Percentiles rank a stretch among this genome's conserved stretches.
These are phyloP conservation scores for Luscinia luscinia DNA, from an alignment of 2,797 vertebrate genomes.

Conservation along the genomic window DNA sequence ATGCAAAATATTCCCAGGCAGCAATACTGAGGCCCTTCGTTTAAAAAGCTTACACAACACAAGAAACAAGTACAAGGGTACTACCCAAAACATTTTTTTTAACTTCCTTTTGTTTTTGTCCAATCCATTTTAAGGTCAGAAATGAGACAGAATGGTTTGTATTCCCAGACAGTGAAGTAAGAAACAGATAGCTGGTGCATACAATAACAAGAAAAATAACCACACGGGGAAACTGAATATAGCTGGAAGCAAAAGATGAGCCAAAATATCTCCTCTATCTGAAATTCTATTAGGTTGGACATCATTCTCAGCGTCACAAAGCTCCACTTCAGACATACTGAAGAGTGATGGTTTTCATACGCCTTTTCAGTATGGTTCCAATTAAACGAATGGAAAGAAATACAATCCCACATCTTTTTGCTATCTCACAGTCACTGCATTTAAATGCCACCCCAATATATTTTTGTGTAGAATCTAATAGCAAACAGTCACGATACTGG, in stretches of 20 bases:
- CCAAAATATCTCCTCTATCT: slow-evolving; percentile 51
- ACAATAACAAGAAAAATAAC: slow-evolving; percentile 49
- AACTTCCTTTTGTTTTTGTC: not conserved
- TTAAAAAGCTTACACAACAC: slow-evolving; percentile 7
- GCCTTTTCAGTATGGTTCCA: slow-evolving; percentile 47
- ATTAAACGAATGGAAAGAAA: slow-evolving; percentile 62
- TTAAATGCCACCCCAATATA: slow-evolving; percentile 36
- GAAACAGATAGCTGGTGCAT: slow-evolving; percentile 53
- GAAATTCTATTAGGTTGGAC: slow-evolving; percentile 41
- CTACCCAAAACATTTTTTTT: not conserved
- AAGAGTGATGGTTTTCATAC: slow-evolving; percentile 44
- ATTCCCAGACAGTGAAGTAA: slow-evolving; percentile 65
- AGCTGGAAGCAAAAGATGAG: slow-evolving; percentile 45
- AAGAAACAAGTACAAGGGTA: not conserved
- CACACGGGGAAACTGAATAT: slow-evolving; percentile 17
- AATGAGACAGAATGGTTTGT: slow-evolving; percentile 54
- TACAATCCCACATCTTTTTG: slow-evolving; percentile 55
- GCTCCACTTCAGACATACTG: slow-evolving; percentile 19
- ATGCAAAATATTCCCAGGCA: not conserved
- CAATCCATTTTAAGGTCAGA: slow-evolving; percentile 44
- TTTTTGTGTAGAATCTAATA: slow-evolving; percentile 6
- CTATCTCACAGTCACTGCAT: slow-evolving; percentile 6
- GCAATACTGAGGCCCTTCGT: not conserved
- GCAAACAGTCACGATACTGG: slow-evolving; percentile 11
- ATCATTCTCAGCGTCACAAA: not conserved